phyloP scores from a whole-genome alignment of 2,797 vertebrate species.

The Psittacula derbiana region DNA sequence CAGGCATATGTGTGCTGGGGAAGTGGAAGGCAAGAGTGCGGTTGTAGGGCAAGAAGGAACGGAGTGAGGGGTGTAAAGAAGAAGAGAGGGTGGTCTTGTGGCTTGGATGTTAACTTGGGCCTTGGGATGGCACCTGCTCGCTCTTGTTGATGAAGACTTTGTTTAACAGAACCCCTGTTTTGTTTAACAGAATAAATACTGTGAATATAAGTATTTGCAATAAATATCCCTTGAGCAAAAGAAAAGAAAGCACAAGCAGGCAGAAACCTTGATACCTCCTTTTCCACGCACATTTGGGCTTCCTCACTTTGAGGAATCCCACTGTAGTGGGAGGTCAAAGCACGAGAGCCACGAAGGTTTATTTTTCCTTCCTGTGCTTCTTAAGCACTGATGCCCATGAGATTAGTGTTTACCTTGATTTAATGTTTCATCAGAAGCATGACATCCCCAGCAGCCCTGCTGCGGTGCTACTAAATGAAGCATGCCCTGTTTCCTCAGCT shows the following conservation, averaged over 20 bases:
- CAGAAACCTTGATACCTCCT: neutral
- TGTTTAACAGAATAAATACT: neutral
- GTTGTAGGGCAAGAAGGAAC: neutral
- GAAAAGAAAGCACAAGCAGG: neutral
- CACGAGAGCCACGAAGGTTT: neutral
- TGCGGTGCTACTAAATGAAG: slow-evolving; percentile 70
- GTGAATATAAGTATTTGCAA: neutral
- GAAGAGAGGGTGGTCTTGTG: neutral
- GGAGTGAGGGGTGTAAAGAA: neutral
- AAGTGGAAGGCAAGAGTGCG: neutral
- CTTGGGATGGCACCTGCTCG: neutral
- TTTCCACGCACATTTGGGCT: neutral
- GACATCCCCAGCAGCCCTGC: slow-evolving; percentile 48
- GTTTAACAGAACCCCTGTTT: neutral
- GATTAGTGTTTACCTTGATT: slow-evolving; percentile 77
- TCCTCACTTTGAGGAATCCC: neutral
- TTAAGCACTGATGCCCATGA: slow-evolving; percentile 30
- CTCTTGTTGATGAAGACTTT: neutral
- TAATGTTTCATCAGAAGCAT: slow-evolving; percentile 75
- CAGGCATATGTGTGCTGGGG: neutral
- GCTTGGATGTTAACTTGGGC: neutral
- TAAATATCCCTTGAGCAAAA: neutral
- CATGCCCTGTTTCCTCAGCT: slow-evolving; percentile 67
- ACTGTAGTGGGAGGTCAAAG: neutral
- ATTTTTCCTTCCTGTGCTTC: slow-evolving; percentile 23